Base-by-base conservation (phyloP, 2,113 vertebrate genomes). In the Onychorhynchus coronatus region DNA sequence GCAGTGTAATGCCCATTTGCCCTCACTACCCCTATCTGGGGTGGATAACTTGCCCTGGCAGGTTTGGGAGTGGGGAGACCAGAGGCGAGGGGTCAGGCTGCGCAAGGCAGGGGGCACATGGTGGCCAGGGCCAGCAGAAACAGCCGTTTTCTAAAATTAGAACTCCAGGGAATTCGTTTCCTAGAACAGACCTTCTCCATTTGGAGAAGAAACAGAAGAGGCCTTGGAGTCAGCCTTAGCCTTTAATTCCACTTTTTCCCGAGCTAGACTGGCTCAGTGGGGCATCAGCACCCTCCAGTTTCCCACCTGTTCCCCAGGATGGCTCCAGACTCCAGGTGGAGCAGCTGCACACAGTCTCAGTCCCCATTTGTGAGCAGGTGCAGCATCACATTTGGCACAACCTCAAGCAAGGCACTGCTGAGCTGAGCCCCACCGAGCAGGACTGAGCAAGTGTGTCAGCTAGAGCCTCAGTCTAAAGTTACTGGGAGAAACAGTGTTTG, bases 241-340 rank as follows among this genome's bases (percentile, higher is more conserved):
- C 61, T 86, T 84, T 41, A 50, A 83, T 44, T 53, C 73, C 14
- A 12, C 15, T 49, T 72, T 68, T 17, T 65, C 12, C 13, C 14
- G 24, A n/a, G 44, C n/a, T 25, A 58, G 35, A 41, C 46, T 4
- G 3, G 42, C 20, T 63, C 15, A 3, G 35, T 4, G 10, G 9
- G 17, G 37, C 17, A 17, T 15, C 18, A 27, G 22, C 53, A 67
- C 28, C 41, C 3, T 0, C 28, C 65, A 56, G 66, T 21, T n/a
- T 62, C 41, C 6, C 1, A 1, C 30, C 18, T 22, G 66, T 2
- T 0, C 20, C 67, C 35, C 6, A 2, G 66, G 41, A 46, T 1
- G 21, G 70, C n/a, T 65, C 30, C 46, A 28, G 61, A 30, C 5
- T 41, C 52, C 20, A 20, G 28, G 31, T 1, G 3, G 33, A 71